Evolutionary conservation across 2,113 vertebrate species (phyloP).

Genomic region (human (Homo sapiens)): DNA sequence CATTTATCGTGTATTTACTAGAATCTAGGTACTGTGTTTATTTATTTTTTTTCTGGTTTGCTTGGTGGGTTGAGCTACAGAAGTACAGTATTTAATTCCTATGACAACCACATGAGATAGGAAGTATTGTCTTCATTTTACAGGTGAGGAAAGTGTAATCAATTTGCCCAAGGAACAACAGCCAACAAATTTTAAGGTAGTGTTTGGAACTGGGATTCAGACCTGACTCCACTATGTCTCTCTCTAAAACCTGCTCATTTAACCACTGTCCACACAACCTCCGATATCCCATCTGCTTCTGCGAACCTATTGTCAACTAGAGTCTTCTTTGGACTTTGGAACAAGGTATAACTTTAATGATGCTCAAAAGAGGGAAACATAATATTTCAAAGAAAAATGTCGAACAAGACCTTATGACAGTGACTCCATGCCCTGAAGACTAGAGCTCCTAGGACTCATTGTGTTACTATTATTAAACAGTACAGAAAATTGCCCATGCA

Average conservation of each 20-base stretch:
- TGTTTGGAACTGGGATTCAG: background rate
- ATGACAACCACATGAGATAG: background rate
- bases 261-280: background rate
- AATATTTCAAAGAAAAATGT: slow-evolving; percentile 42
- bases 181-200: background rate
- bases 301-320: background rate
- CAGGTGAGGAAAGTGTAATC: background rate
- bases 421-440: slow-evolving; percentile 21
- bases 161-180: background rate
- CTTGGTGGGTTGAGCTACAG: no score
- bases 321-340: slow-evolving; percentile 10
- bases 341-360: background rate
- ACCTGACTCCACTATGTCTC: background rate
- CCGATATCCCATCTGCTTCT: background rate
- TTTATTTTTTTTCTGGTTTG: background rate
- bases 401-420: background rate
- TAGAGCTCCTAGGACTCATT: background rate
- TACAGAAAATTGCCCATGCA: background rate
- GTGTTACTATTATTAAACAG: slow-evolving; percentile 57
- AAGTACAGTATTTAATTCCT: background rate
- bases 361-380: background rate
- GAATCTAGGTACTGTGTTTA: background rate
- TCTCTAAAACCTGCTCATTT: background rate
- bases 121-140: background rate
- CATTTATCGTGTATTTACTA: background rate